Evolutionary conservation across 2,888 invertebrate genomes (phyloP).

Genomic region (Xestia ashworthii): DNA sequence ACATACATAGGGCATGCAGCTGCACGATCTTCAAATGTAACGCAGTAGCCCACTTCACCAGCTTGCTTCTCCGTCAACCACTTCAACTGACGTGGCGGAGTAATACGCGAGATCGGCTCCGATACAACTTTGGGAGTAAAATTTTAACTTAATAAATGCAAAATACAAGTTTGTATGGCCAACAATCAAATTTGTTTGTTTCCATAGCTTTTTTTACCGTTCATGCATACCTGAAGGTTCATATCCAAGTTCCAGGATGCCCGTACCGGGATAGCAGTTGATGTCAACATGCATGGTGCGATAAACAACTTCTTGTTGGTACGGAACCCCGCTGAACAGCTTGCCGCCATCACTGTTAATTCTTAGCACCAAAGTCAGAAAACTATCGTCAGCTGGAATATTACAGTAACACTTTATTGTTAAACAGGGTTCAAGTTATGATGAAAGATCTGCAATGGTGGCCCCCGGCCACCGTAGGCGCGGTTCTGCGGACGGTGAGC

Average conservation of each 20-base stretch:
- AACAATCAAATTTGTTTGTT: slow-evolving; percentile 80
- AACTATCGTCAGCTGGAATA: slow-evolving; percentile 74
- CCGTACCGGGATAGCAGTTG: slow-evolving; percentile 79
- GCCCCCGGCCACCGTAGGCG: no score
- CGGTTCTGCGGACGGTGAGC: no score
- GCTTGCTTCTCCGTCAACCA: slow-evolving; percentile 75
- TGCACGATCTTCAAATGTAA: slow-evolving; percentile 84
- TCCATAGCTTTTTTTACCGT: background rate
- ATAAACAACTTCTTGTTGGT: slow-evolving; percentile 74
- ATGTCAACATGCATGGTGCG: slow-evolving; percentile 76
- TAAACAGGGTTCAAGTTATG: background rate
- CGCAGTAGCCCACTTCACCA: slow-evolving; percentile 78
- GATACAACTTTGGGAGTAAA: slow-evolving; percentile 58
- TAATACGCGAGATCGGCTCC: slow-evolving; percentile 64
- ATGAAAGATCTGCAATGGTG: slow-evolving; percentile 75
- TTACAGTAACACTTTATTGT: background rate
- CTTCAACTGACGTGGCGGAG: slow-evolving; percentile 72
- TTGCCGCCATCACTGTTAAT: slow-evolving; percentile 74
- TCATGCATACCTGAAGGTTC: slow-evolving; percentile 71
- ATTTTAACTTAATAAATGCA: background rate
- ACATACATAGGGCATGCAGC: slow-evolving; percentile 91
- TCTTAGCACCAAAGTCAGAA: slow-evolving; percentile 76
- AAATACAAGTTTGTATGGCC: background rate
- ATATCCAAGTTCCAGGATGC: slow-evolving; percentile 81
- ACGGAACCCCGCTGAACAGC: slow-evolving; percentile 76